A percentile compares a stretch with the other conserved stretches of the same genome.
Evolutionary conservation across 2,888 invertebrate genomes (phyloP).

Genomic region (Eupithecia subfuscata): DNA sequence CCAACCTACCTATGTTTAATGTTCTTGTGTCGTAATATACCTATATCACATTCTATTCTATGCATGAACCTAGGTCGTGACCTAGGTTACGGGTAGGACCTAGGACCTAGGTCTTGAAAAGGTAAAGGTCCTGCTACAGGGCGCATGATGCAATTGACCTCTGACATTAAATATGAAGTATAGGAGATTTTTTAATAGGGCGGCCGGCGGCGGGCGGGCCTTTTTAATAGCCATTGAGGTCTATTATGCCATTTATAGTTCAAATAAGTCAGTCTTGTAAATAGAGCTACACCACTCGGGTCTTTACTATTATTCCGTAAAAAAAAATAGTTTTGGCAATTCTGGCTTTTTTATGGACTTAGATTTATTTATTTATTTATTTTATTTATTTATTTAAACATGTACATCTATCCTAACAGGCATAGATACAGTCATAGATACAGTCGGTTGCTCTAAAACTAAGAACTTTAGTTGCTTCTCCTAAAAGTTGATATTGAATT

Average conservation of each 20-base stretch:
- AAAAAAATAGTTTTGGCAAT: background rate
- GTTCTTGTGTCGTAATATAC: background rate
- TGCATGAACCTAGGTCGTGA: background rate
- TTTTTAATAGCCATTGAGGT: background rate
- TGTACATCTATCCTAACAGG: too few species aligned
- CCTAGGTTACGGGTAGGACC: too few species aligned
- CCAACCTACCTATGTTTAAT: background rate
- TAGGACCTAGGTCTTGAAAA: background rate
- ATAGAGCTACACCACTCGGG: background rate
- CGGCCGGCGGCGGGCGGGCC: background rate
- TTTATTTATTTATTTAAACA: too few species aligned
- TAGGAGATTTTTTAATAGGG: background rate
- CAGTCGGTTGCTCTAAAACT: background rate
- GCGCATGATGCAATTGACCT: background rate
- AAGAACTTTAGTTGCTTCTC: background rate
- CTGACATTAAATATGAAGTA: background rate
- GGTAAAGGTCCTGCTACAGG: background rate
- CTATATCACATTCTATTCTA: background rate
- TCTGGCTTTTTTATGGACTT: background rate
- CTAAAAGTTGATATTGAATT: background rate
- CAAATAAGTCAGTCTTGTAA: background rate
- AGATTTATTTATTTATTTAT: too few species aligned
- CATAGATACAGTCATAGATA: too few species aligned
- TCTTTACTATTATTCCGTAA: background rate
- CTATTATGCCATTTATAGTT: background rate